Base-by-base conservation (phyloP, 2,888 invertebrate genomes). In the Ennomos quercinarius region DNA sequence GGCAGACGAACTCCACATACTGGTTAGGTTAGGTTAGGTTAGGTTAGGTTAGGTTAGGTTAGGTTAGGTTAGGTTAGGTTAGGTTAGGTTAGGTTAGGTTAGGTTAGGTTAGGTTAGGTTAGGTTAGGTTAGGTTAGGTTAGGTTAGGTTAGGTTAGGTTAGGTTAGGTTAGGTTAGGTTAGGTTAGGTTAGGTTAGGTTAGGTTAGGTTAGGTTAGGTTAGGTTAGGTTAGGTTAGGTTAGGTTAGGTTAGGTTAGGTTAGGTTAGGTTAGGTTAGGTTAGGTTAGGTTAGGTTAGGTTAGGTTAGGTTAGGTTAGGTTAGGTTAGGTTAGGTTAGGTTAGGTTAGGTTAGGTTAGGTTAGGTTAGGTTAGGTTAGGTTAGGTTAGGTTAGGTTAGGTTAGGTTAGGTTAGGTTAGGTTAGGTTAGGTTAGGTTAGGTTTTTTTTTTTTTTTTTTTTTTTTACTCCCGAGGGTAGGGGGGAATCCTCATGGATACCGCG, bases 161-260 rank as follows among this genome's bases (percentile, higher is more conserved):
- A 54, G 59, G 59, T 59, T 59, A 61, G 60, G 61, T 61, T 56
- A 61, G 61, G 61, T 52, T 56, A 56, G 61, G 61, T 56, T 56
- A 56, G 60, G 56, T 45, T 53, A 44, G 52, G 52, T 58, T 53
- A 58, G 48, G 48, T 58, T 49, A 53, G 48, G 52, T 58, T 58
- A 52, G n/a, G n/a, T n/a, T n/a, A n/a, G n/a, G n/a, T n/a, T n/a
- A n/a, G n/a, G n/a, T 52, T 58, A 52, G 47, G 52, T 48, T 43
- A 48, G 51, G 43, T 43, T 48, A 52, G 52, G 58, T 58, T 49
- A 56, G 56, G 55, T 55, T 55, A 55, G 55, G 55, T 55, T 55
- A 55, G 55, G 55, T 55, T 59, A 59, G 59, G 59, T 59, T 59
- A 59, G 59, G 59, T 59, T 59, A 59, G 59, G 59, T 59, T 59